phyloP scores from a whole-genome alignment of 1,140 invertebrate genomes.

The Zophobas morio region DNA sequence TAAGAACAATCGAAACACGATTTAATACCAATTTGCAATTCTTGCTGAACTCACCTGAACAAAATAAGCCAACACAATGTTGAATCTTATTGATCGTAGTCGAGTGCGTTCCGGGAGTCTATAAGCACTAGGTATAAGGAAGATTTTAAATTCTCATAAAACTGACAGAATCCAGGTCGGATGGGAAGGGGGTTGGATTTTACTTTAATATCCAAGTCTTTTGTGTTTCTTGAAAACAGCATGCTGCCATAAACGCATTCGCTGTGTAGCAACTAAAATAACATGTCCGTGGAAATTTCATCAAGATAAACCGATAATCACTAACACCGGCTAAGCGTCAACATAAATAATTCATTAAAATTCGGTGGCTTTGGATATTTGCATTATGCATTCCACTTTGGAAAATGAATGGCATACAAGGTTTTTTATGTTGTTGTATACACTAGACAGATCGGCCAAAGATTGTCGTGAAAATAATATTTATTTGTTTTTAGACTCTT shows the following conservation, averaged over 20 bases:
- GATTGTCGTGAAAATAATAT: too few relatives aligned
- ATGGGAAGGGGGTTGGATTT: constrained; percentile 48
- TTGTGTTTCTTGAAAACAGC: constrained; percentile 38
- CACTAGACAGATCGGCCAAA: too few relatives aligned
- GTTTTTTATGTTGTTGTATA: background rate
- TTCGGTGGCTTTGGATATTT: background rate
- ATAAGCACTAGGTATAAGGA: constrained; percentile 53
- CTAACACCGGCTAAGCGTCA: background rate
- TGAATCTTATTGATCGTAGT: constrained; percentile 54
- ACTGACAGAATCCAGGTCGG: constrained; percentile 54
- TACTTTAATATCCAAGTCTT: constrained; percentile 53
- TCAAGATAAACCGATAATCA: constrained; percentile 18
- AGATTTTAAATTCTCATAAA: constrained; percentile 58
- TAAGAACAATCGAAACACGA: constrained; percentile 26
- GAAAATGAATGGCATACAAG: background rate
- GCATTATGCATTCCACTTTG: background rate
- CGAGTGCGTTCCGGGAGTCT: constrained; percentile 53
- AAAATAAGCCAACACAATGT: constrained; percentile 53
- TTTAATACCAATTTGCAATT: constrained; percentile 41
- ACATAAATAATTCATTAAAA: constrained; percentile 36
- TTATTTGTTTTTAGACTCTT: too few relatives aligned
- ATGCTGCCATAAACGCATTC: constrained; percentile 24
- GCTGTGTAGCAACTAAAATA: constrained; percentile 27
- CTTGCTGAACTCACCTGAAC: constrained; percentile 48
- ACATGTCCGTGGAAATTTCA: constrained; percentile 15